phyloP scores from a whole-genome alignment of 2,113 vertebrate species.

The Passer domesticus region DNA sequence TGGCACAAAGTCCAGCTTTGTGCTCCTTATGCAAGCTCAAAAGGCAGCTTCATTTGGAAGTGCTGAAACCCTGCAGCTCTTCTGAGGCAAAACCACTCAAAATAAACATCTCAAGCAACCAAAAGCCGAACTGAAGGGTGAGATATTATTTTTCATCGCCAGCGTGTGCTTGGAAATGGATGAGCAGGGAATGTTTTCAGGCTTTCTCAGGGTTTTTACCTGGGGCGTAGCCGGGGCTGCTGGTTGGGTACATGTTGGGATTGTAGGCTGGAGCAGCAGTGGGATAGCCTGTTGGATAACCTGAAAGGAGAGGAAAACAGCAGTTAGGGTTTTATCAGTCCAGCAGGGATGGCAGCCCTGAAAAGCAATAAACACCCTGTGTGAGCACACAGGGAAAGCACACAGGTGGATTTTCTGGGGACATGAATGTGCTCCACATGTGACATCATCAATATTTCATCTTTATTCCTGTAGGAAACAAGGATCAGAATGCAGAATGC shows the following conservation, averaged over 20 bases:
- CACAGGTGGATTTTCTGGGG: background rate
- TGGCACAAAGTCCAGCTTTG: background rate
- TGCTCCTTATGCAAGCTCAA: background rate
- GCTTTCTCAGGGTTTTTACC: conserved; percentile 66
- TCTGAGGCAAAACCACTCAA: background rate
- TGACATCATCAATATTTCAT: background rate
- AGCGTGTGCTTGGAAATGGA: background rate
- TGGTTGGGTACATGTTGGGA: conserved; percentile 94
- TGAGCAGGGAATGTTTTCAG: background rate
- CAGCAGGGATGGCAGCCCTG: background rate
- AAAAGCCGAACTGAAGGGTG: rapidly evolving
- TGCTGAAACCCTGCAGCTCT: background rate
- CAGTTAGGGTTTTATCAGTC: background rate
- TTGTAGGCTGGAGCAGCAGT: conserved; percentile 93
- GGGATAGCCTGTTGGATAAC: conserved; percentile 94
- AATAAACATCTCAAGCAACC: background rate
- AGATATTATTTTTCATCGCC: background rate
- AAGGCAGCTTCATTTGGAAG: background rate
- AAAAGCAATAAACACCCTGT: background rate
- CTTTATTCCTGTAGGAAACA: background rate
- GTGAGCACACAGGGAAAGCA: background rate
- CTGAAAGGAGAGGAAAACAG: conserved; percentile 68
- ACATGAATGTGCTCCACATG: rapidly evolving
- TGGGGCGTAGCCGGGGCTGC: conserved; percentile 96
- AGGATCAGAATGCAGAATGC: background rate